Percentiles rank a stretch among this genome's conserved stretches.
Conservation (phyloP, 2,113 vertebrate genomes). For the Melanerpes formicivorus region DNA sequence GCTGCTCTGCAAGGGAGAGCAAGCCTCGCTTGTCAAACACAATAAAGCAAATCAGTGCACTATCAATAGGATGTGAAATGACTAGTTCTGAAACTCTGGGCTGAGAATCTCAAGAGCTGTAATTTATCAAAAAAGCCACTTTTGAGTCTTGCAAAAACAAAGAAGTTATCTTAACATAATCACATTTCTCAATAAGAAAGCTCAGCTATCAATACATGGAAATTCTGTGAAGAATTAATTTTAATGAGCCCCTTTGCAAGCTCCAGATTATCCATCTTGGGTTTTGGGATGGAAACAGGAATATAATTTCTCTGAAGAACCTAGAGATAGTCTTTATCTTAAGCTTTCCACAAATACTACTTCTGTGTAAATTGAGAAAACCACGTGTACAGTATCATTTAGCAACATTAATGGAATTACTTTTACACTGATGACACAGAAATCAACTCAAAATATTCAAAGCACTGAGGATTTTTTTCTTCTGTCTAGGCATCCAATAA, state of each 20-base stretch:
- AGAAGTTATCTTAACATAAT: background rate
- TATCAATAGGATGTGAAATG: background rate
- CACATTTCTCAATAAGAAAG: background rate
- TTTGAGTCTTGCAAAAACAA: background rate
- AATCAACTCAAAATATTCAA: constrained; percentile 59
- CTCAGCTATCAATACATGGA: background rate
- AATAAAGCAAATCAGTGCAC: background rate
- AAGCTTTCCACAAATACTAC: constrained; percentile 47
- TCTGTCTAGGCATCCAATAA: background rate
- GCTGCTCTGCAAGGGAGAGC: background rate
- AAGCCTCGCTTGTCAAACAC: background rate
- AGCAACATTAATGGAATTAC: constrained; percentile 43
- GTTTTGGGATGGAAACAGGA: background rate
- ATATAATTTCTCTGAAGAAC: background rate
- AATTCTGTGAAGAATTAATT: background rate
- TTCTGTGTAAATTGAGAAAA: constrained; percentile 26
- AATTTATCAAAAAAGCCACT: background rate
- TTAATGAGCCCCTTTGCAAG: background rate
- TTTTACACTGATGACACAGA: constrained; percentile 25
- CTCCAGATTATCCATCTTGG: background rate
- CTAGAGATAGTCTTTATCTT: background rate
- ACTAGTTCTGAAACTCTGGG: background rate
- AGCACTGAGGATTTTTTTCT: background rate
- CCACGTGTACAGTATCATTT: constrained; percentile 10
- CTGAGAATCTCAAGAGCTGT: background rate